Conservation (phyloP, 2,888 invertebrate genomes). For the Cephus nigrinus region DNA sequence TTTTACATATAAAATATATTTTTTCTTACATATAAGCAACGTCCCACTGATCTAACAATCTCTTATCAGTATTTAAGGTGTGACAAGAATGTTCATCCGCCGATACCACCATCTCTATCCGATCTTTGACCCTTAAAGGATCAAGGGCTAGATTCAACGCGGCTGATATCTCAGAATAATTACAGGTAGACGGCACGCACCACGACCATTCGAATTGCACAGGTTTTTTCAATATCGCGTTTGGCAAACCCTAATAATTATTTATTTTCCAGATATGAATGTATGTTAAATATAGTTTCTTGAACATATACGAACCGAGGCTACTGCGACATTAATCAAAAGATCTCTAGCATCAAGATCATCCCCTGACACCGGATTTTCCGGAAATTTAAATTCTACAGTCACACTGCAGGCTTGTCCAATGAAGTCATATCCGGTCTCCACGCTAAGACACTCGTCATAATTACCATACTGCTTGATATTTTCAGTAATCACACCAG, state of each 20-base stretch:
- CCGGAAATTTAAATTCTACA: conserved; percentile 59
- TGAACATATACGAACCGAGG: conserved; percentile 42
- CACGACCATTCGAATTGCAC: conserved; percentile 51
- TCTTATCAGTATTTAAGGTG: conserved; percentile 36
- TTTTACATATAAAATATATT: no score
- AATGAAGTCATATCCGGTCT: conserved; percentile 66
- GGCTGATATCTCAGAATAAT: conserved; percentile 44
- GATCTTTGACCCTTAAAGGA: conserved; percentile 44
- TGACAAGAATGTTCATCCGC: conserved; percentile 47
- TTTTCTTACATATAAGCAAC: conserved; percentile 53
- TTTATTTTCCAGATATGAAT: no score
- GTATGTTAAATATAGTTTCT: neutral
- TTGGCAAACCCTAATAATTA: conserved; percentile 4
- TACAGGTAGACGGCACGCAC: conserved; percentile 60
- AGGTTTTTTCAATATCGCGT: neutral
- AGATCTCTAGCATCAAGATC: conserved; percentile 45
- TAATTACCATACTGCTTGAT: conserved; percentile 80
- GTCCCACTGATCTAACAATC: conserved; percentile 42
- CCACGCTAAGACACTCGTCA: conserved; percentile 75
- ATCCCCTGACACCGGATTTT: conserved; percentile 9
- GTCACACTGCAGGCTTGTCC: conserved; percentile 78
- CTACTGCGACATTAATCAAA: conserved; percentile 40
- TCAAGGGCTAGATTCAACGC: conserved; percentile 47
- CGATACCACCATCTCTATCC: conserved; percentile 45
- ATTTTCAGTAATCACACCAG: conserved; percentile 77